phyloP scores from a whole-genome alignment of 2,888 invertebrate species.

The Hipparchia sbordonii region DNA sequence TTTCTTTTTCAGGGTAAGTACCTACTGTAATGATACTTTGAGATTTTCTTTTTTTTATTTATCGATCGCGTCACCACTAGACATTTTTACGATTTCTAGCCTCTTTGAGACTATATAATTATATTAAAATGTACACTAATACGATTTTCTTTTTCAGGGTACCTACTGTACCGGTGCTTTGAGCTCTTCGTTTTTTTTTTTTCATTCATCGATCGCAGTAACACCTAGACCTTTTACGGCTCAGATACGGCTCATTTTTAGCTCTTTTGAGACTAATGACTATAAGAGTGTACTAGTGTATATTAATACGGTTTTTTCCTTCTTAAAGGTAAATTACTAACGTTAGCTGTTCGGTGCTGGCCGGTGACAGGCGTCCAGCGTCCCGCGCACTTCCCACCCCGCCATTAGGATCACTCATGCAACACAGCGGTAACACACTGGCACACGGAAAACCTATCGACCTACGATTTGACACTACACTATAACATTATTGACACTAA shows the following conservation, averaged over 20 bases:
- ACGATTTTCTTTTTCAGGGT: neutral
- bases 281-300: too few species aligned
- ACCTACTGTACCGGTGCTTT: too few species aligned
- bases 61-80: neutral
- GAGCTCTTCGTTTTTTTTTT: too few species aligned
- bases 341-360: slow-evolving; percentile 80
- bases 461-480: slow-evolving; percentile 47
- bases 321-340: slow-evolving; percentile 51
- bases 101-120: neutral
- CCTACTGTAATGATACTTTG: neutral
- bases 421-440: slow-evolving; percentile 68
- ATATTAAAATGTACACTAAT: too few species aligned
- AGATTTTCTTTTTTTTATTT: neutral
- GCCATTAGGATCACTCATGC: slow-evolving; percentile 78
- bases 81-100: neutral
- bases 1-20: too few species aligned
- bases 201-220: too few species aligned
- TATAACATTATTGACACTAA: slow-evolving; percentile 66
- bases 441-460: slow-evolving; percentile 53
- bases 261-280: too few species aligned
- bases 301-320: neutral
- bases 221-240: too few species aligned
- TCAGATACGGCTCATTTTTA: too few species aligned
- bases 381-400: slow-evolving; percentile 61
- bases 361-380: slow-evolving; percentile 75